Base-by-base conservation (phyloP, 2,888 invertebrate species). In the Achlya flavicornis region DNA sequence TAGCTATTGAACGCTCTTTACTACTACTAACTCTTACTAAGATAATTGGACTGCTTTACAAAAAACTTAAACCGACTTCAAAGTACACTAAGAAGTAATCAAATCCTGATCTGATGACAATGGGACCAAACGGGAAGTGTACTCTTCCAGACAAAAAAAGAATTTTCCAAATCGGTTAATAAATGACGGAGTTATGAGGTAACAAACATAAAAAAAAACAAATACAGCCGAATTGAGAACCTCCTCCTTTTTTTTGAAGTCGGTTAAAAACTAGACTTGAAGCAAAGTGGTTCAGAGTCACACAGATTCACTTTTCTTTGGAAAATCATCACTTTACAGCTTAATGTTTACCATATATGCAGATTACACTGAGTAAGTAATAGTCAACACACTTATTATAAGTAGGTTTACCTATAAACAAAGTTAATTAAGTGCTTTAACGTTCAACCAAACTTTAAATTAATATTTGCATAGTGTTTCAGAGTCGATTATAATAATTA, bases 401-500 rank as follows among this genome's bases (percentile, higher is more conserved):
- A 16, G 16, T 48, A n/a, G 2, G 5, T 43, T 26, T 8, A 43
- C 12, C 1, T 12, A n/a, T 4, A n/a, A 46, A 16, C 16, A n/a
- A 48, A 48, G 16, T 48, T 46, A 46, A 48, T 48, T 48, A 16
- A 48, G 48, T 48, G 48, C 6, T 48, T n/a, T 48, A 48, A 12
- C 38, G 12, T 16, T 48, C 48, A 0, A 48, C 48, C 1, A 8
- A 3, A 53, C 10, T 53, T 19, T 19, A n/a, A 53, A 53, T 53
- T 53, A 53, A 53, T 53, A 19, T 19, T 10, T 53, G 10, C 10
- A 19, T 8, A 19, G 16, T 53, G 53, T 8, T 53, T n/a, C 16
- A 10, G 19, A 8, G 53, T 53, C 53, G 53, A 53, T 53, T 53
- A 19, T 16, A 48, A 48, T 48, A 53, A 53, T 53, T 53, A 53